A percentile compares a stretch with the other conserved stretches of the same genome.
These are phyloP conservation scores for Picus viridis DNA, from an alignment of 2,797 vertebrate genomes.

Conservation along the genomic window DNA sequence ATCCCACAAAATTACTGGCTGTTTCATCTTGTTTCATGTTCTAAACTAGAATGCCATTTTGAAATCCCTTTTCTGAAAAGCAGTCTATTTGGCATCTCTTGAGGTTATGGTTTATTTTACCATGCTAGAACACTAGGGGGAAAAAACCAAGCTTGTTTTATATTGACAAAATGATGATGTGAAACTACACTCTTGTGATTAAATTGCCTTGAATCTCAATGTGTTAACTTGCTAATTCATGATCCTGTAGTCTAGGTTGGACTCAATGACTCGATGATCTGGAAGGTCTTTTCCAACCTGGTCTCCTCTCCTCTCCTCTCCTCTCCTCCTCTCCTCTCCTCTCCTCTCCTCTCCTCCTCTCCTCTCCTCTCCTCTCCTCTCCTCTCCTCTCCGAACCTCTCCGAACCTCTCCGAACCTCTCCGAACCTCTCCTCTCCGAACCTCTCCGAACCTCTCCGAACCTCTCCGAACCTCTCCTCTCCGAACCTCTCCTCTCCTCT, in stretches of 20 bases:
- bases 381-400: too few species aligned
- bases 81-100: not conserved
- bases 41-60: not conserved
- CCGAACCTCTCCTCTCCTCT: too few species aligned
- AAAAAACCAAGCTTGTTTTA: not conserved
- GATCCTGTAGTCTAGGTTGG: not conserved
- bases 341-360: too few species aligned
- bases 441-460: too few species aligned
- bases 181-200: not conserved
- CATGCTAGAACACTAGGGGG: not conserved
- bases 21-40: not conserved
- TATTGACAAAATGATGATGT: not conserved
- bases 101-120: not conserved
- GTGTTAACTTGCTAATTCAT: not conserved
- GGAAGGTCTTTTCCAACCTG: too few species aligned
- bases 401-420: too few species aligned
- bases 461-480: too few species aligned
- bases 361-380: too few species aligned
- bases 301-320: too few species aligned
- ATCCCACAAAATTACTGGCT: not conserved
- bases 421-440: too few species aligned
- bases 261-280: too few species aligned
- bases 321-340: too few species aligned
- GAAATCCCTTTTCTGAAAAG: slow-evolving; percentile 2
- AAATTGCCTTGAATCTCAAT: not conserved